Base-by-base conservation (phyloP, 2,888 invertebrate species). In the Diploptera punctata region DNA sequence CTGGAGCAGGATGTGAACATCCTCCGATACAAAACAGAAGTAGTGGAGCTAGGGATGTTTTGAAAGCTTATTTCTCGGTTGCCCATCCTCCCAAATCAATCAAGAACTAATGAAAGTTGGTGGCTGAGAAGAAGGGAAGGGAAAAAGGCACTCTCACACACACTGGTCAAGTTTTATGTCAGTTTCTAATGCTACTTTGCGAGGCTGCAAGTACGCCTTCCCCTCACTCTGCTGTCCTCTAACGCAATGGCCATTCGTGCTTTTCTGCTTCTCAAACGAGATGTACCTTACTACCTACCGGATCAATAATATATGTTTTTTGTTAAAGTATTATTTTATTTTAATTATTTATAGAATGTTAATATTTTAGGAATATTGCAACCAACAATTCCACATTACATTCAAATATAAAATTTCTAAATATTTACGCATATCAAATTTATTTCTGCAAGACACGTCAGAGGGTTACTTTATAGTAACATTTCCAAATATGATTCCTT, bases 81-180 rank as follows among this genome's bases (percentile, higher is more conserved):
- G 67, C 60, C 57, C 67, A 67, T 67, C 67, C 67, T 57, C 67
- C 57, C 67, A 61, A 72, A 72, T 72, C 71, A 72, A 72, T 72
- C 71, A 72, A 44, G 57, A 47, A 60, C 67, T 72, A 72, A 72
- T 72, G 67, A 72, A 72, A 72, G 44, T 65, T 33, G 13, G 65
- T n/a, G 38, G 43, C 24, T 1, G 21, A 21, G 44, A 21, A 43
- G 43, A 38, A 24, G 65, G 24, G 44, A 65, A 65, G 26, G 21
- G n/a, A 54, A 54, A 54, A 44, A 33, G 57, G 29, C 31, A 29
- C 57, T 57, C 57, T 52, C 7, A 57, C 65, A 65, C 65, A 65
- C 67, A 67, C 71, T 38, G 54, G 29, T 24, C 67, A 54, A 67
- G 67, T 72, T 72, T 72, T 72, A 72, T 72, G 71, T 67, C 57